Evolutionary conservation across 2,888 invertebrate genomes (phyloP).

Genomic region (Xylota segnis): DNA sequence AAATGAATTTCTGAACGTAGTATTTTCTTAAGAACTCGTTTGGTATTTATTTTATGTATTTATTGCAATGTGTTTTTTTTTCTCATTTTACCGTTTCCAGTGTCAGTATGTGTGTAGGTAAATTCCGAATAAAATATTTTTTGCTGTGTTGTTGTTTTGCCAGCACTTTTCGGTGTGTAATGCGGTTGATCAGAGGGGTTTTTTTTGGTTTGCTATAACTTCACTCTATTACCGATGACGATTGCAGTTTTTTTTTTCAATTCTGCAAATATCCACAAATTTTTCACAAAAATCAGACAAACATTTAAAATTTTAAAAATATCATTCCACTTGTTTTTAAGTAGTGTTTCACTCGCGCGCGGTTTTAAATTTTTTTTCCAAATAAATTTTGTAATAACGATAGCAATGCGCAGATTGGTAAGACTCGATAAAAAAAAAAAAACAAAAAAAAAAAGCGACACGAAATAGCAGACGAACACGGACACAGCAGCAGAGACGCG

Average conservation of each 20-base stretch:
- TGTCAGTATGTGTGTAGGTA: conserved; percentile 28
- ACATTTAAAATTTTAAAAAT: background rate
- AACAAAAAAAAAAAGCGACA: conserved; percentile 41
- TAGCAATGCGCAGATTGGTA: conserved; percentile 11
- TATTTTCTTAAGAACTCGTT: conserved; percentile 48
- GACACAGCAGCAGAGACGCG: conserved; percentile 64
- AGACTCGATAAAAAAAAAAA: conserved; percentile 9
- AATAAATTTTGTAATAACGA: conserved; percentile 2
- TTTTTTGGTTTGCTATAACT: conserved; percentile 7
- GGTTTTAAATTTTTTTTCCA: background rate
- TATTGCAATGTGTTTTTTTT: conserved; percentile 61
- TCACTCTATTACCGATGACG: conserved; percentile 27
- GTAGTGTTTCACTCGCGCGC: conserved; percentile 15
- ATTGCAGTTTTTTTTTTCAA: conserved; percentile 20
- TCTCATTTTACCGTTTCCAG: conserved; percentile 67
- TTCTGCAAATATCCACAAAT: conserved; percentile 12
- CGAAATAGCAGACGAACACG: conserved; percentile 70
- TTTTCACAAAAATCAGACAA: conserved; percentile 1
- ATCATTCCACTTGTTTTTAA: background rate
- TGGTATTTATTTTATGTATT: conserved; percentile 43
- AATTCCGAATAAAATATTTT: conserved; percentile 51
- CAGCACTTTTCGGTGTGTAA: conserved; percentile 26
- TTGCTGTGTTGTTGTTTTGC: conserved; percentile 28
- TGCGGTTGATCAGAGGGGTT: conserved; percentile 18
- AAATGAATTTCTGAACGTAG: conserved; percentile 58